Evolutionary conservation across 2,113 vertebrate species (phyloP), one percentile per base, ranked within the genome.

Genomic region (Pygoscelis adeliae): DNA sequence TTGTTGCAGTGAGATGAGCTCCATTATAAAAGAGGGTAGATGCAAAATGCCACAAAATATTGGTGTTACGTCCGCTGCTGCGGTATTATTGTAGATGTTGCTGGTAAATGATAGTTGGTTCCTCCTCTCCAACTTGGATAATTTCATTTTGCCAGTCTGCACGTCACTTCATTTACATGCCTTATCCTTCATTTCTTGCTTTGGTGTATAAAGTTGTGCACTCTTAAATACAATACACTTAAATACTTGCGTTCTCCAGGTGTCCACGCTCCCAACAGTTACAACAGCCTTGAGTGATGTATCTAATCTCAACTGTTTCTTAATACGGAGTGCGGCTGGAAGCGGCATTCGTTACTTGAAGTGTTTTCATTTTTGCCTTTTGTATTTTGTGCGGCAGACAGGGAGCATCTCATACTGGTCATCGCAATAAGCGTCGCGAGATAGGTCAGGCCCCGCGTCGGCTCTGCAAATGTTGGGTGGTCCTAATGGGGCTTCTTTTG

Each of bases 31-130:
- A 38, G n/a, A 42, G 18, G 21, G 61, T 19, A 3, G 29, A 15
- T 29, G 47, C 27, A 44, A 53, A 62, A 38, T 3, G 11, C 59
- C 53, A 3, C 29, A 6, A 46, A 26, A 26, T 23, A 0, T 17
- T 5, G 46, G 46, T 23, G 89, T 32, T 32, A 0, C 3, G 0
- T 23, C 72, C 29, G 0, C 46, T 10, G 52, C 50, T 42, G 58
- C 1, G 17, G 38, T 14, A 3, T 15, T 19, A 0, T 1, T 6
- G 38, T 50, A 15, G 55, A n/a, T 2, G 0, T 20, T 47, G 13
- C 63, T 53, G 70, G 30, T 30, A 22, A 5, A 9, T 10, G 21
- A 9, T 38, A 38, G 50, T 34, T 18, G 11, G 71, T 46, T 47
- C 67, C 50, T 11, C 9, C 47, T 52, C 36, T 73, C 26, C 77